These are phyloP conservation scores for Lordiphosa stackelbergi DNA, from an alignment of 1,140 invertebrate genomes.

Conservation along the genomic window DNA sequence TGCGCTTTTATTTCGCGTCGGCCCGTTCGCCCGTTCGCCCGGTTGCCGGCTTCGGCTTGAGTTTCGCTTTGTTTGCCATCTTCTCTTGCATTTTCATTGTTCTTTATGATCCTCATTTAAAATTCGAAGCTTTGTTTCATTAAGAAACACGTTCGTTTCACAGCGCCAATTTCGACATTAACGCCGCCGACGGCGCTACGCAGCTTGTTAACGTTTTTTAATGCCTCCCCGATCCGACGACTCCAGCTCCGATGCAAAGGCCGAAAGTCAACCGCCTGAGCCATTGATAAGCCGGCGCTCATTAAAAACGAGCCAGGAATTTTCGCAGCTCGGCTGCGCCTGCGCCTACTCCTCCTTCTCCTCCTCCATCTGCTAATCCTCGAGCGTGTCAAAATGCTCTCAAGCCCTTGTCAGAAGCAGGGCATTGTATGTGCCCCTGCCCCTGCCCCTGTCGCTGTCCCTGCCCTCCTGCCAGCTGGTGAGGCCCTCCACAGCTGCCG, in stretches of 20 bases:
- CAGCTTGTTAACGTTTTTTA: slow-evolving; percentile 73
- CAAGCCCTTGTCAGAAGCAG: slow-evolving; percentile 19
- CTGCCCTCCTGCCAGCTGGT: slow-evolving; percentile 4
- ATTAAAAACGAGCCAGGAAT: slow-evolving; percentile 26
- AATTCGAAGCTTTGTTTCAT: slow-evolving; percentile 74
- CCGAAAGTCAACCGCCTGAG: slow-evolving; percentile 16
- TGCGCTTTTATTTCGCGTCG: slow-evolving; percentile 51
- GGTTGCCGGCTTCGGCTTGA: slow-evolving; percentile 38
- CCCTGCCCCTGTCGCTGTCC: not conserved
- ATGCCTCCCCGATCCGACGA: slow-evolving; percentile 34
- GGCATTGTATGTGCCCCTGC: slow-evolving; percentile 6
- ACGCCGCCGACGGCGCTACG: slow-evolving; percentile 71
- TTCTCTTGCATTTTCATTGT: slow-evolving; percentile 67
- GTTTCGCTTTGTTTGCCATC: slow-evolving; percentile 50
- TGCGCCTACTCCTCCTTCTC: not conserved
- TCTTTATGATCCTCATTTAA: slow-evolving; percentile 74
- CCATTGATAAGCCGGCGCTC: slow-evolving; percentile 42
- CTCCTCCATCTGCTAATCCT: slow-evolving; percentile 25
- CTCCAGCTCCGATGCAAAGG: not conserved
- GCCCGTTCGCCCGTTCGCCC: slow-evolving; percentile 24
- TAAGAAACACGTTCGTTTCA: slow-evolving; percentile 67
- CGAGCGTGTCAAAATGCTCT: slow-evolving; percentile 20
- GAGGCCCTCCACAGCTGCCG: slow-evolving; percentile 19
- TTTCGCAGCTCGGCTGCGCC: slow-evolving; percentile 8
- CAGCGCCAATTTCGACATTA: slow-evolving; percentile 70